These are phyloP conservation scores for Agrilus mali DNA, from an alignment of 2,888 invertebrate species.

Conservation along the genomic window DNA sequence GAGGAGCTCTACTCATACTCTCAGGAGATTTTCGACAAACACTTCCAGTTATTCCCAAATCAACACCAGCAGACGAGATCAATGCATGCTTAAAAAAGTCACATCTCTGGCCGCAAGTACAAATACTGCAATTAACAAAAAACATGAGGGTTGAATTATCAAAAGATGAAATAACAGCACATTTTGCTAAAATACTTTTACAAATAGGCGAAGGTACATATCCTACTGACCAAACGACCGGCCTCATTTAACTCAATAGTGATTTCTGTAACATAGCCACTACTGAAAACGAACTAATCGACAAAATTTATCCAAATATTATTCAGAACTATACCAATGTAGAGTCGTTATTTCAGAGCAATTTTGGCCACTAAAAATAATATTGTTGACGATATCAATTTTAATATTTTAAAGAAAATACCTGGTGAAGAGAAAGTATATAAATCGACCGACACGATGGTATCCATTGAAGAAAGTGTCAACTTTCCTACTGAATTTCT, in stretches of 20 bases:
- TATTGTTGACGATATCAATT: conserved; percentile 22
- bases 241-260: conserved; percentile 22
- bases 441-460: conserved; percentile 8
- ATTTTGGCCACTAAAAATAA: conserved; percentile 25
- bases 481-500: conserved; percentile 24
- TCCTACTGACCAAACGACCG: conserved; percentile 20
- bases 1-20: no score
- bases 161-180: conserved; percentile 1
- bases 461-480: conserved; percentile 13
- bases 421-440: conserved; percentile 13
- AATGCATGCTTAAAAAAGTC: conserved; percentile 19
- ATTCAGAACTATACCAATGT: no score
- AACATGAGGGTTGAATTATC: conserved; percentile 12
- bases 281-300: conserved; percentile 17
- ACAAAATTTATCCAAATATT: no score
- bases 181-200: not conserved
- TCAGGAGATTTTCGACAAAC: no score
- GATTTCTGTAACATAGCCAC: conserved; percentile 23
- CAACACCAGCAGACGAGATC: conserved; percentile 18
- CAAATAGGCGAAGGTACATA: conserved; percentile 21
- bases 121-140: conserved; percentile 11
- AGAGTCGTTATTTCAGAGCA: conserved; percentile 19
- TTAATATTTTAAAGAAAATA: conserved; percentile 19
- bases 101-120: conserved; percentile 11
- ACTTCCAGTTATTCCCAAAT: no score